Evolutionary conservation across 2,797 vertebrate species (phyloP), one percentile per base, ranked within the genome.

Genomic region (Mormyrops attenuatus): DNA sequence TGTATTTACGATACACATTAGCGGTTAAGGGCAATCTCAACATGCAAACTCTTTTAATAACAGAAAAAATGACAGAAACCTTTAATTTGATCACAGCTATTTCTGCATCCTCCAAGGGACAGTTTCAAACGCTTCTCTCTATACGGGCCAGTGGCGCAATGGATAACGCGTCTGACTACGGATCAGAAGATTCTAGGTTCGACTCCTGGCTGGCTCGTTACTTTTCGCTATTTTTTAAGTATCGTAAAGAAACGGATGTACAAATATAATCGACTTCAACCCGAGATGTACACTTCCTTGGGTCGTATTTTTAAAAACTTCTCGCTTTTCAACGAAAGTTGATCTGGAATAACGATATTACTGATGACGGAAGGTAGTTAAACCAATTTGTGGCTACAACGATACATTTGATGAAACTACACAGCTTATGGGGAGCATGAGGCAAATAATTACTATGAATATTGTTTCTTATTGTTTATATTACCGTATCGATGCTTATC

Each of bases 151-250:
- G 69, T 34, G 69, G n/a, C 30, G 69, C 69, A 90, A 90, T 88
- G 88, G 84, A 90, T 90, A 88, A 90, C 90, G 80, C 90, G 88
- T 80, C 82, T 89, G 90, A 90, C 90, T 90, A 90, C 90, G 80
- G 82, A 90, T 89, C 84, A 90, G 82, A 90, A 89, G 84, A 87
- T 57, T 90, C 63, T 84, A 89, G 90, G 88, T 89, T 90, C 88
- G 87, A 90, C 89, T 90, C 89, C 89, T 90, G 69, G 85, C 89
- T 90, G 89, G 89, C 89, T 89, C 89, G 89, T 44, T 44, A 44
- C 49, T 66, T 66, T 66, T 66, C 8, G 22, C 8, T 55, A 0
- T 55, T 57, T 66, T 63, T 34, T 34, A 34, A 34, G 63, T 34
- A 69, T 4, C 26, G 22, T 34, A 13, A 69, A 34, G 9, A 34